Conservation (phyloP, 1,140 invertebrate species). For the Cydia splendana region DNA sequence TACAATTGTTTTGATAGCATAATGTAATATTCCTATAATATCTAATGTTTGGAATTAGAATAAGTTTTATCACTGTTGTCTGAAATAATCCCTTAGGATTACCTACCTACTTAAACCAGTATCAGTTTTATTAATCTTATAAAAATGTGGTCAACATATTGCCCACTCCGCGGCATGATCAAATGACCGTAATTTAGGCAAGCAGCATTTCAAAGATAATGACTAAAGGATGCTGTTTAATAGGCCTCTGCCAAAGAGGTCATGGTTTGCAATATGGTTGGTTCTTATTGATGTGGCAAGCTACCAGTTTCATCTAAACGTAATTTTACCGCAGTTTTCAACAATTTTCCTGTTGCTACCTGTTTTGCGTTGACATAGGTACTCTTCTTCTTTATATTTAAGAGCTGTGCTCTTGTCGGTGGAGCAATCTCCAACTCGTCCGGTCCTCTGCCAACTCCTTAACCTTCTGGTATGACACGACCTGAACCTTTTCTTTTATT, state of each 20-base stretch:
- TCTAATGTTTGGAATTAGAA: too few species aligned
- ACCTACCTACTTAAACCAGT: not conserved
- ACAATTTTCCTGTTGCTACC: not conserved
- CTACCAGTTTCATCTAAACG: not conserved
- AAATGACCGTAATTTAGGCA: slow-evolving; percentile 18
- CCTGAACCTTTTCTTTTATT: too few species aligned
- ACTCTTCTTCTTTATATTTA: too few species aligned
- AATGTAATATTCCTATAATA: too few species aligned
- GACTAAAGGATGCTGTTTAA: slow-evolving; percentile 14
- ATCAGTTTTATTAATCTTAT: not conserved
- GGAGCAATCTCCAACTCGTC: too few species aligned
- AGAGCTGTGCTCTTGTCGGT: too few species aligned
- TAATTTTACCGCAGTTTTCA: not conserved
- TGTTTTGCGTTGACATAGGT: not conserved
- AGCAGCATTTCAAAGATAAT: slow-evolving; percentile 24
- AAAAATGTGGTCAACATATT: not conserved
- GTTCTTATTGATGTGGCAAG: slow-evolving; percentile 9
- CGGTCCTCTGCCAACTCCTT: too few species aligned
- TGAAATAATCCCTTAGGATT: not conserved
- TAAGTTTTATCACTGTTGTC: not conserved
- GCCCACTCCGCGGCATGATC: not conserved
- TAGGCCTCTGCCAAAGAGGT: slow-evolving; percentile 25
- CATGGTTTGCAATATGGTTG: slow-evolving; percentile 19
- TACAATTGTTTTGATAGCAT: too few species aligned
- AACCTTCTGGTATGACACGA: too few species aligned